phyloP scores from a whole-genome alignment of 1,140 invertebrate genomes.

The Lepidurus apus region DNA sequence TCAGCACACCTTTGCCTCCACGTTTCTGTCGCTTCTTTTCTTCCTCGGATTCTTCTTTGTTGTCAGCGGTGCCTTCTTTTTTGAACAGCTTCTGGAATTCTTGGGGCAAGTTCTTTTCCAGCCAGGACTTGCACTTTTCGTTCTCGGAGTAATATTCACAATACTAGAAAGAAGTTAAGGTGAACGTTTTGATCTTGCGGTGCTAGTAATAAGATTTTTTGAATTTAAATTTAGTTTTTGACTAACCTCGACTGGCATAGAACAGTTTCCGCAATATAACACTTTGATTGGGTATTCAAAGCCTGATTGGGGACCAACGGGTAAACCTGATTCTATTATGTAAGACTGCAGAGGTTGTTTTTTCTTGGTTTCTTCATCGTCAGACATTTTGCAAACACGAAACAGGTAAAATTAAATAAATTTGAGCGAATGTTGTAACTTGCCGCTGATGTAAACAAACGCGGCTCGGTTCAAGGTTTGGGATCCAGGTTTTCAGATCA shows the following conservation, averaged over 20 bases:
- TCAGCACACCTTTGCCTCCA: slow-evolving; percentile 82
- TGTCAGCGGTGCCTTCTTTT: slow-evolving; percentile 47
- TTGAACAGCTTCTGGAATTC: slow-evolving; percentile 71
- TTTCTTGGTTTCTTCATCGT: slow-evolving; percentile 30
- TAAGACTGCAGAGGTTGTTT: slow-evolving; percentile 29
- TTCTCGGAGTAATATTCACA: slow-evolving; percentile 97
- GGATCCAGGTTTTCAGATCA: too few relatives aligned
- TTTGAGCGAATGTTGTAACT: not conserved
- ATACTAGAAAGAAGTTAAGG: slow-evolving; percentile 59
- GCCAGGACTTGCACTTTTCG: slow-evolving; percentile 95
- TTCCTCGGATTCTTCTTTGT: slow-evolving; percentile 65
- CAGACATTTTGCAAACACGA: not conserved
- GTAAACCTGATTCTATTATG: slow-evolving; percentile 38
- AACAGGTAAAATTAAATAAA: not conserved
- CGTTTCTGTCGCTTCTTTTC: slow-evolving; percentile 89
- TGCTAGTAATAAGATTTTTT: slow-evolving; percentile 15
- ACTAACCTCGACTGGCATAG: slow-evolving; percentile 79
- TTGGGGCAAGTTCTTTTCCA: slow-evolving; percentile 86
- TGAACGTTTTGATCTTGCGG: slow-evolving; percentile 27
- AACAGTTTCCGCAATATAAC: slow-evolving; percentile 90
- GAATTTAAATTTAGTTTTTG: slow-evolving; percentile 26
- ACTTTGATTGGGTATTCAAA: slow-evolving; percentile 78
- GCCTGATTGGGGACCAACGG: slow-evolving; percentile 42
- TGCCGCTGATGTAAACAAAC: too few relatives aligned
- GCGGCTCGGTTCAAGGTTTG: too few relatives aligned